A percentile compares a stretch with the other conserved stretches of the same genome.
These are phyloP conservation scores for Zaprionus inermis DNA, from an alignment of 1,140 invertebrate genomes.

Conservation along the genomic window DNA sequence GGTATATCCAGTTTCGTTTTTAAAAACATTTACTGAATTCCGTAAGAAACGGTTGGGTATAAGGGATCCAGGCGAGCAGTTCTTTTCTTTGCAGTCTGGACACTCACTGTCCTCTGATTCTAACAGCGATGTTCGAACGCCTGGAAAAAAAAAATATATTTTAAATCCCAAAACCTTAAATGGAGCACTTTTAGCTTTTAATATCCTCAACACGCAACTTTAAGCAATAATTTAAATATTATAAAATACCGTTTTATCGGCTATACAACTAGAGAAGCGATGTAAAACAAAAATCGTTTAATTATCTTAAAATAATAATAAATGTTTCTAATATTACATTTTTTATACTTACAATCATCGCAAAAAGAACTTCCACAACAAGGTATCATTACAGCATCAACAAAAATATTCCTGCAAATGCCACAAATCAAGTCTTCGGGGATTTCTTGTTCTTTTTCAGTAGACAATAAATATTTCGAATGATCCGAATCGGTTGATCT, in stretches of 20 bases:
- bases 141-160: slow-evolving; percentile 84
- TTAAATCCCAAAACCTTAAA: slow-evolving; percentile 26
- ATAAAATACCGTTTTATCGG: neutral
- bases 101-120: slow-evolving; percentile 98
- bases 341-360: slow-evolving; percentile 94
- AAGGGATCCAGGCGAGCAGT: slow-evolving; percentile 95
- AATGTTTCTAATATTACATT: no score
- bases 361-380: slow-evolving; percentile 99
- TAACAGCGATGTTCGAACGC: slow-evolving; percentile 93
- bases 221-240: neutral
- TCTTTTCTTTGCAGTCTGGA: slow-evolving; percentile 96
- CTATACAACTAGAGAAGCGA: neutral
- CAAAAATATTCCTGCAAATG: slow-evolving; percentile 96
- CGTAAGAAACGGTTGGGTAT: slow-evolving; percentile 96
- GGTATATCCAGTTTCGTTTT: slow-evolving; percentile 94
- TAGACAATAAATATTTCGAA: slow-evolving; percentile 47
- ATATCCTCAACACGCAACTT: neutral
- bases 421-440: slow-evolving; percentile 96
- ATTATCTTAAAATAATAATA: no score
- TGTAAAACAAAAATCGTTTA: neutral
- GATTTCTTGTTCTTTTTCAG: slow-evolving; percentile 86
- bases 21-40: slow-evolving; percentile 94
- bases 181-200: neutral
- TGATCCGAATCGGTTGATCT: slow-evolving; percentile 53
- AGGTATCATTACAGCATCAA: slow-evolving; percentile 97